phyloP scores from a whole-genome alignment of 2,888 invertebrate genomes.

The Dicranocentrus wangi region DNA sequence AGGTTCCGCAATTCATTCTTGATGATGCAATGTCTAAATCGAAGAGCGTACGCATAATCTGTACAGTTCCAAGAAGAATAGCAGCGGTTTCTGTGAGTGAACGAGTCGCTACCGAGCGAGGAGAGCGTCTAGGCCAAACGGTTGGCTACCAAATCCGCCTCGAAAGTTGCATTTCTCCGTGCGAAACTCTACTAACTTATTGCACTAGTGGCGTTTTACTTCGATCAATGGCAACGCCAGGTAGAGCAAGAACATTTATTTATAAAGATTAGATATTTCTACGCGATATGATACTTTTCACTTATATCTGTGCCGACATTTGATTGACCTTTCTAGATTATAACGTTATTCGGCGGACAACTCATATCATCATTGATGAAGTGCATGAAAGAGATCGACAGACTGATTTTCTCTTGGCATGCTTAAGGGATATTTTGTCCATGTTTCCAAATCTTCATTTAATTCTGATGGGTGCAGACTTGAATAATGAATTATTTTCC shows the following conservation, averaged over 20 bases:
- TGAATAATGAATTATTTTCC: conserved; percentile 87
- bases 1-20: conserved; percentile 92
- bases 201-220: conserved; percentile 94
- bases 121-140: conserved; percentile 78
- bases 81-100: conserved; percentile 93
- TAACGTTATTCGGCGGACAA: conserved; percentile 81
- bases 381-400: conserved; percentile 95
- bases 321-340: conserved; percentile 75
- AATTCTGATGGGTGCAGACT: conserved; percentile 95
- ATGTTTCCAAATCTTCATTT: conserved; percentile 84
- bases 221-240: conserved; percentile 87
- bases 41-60: conserved; percentile 87
- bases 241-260: conserved; percentile 1
- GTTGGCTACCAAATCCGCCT: conserved; percentile 94
- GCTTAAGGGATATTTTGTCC: conserved; percentile 82
- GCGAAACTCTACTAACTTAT: conserved; percentile 86
- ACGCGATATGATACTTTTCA: too few relatives aligned
- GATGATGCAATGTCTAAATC: conserved; percentile 81
- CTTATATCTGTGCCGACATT: neutral
- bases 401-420: conserved; percentile 92
- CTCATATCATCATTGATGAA: conserved; percentile 94
- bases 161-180: conserved; percentile 86
- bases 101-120: conserved; percentile 82
- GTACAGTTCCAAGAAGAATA: conserved; percentile 93
- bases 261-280: too few relatives aligned